phyloP scores from a whole-genome alignment of 2,888 invertebrate genomes.

The Xestia rhomboidea region DNA sequence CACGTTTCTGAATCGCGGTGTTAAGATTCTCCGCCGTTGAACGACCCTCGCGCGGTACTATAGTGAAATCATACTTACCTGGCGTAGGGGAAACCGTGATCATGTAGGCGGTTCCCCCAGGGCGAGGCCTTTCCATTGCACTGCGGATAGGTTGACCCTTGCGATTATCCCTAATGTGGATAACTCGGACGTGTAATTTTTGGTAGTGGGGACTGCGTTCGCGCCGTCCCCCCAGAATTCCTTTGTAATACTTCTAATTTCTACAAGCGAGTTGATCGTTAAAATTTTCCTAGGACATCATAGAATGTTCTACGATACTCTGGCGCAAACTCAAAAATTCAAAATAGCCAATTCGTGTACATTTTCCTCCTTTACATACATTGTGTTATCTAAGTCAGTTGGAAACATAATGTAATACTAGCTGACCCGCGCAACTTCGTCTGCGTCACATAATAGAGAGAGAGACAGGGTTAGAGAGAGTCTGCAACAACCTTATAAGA shows the following conservation, averaged over 20 bases:
- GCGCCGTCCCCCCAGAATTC: neutral
- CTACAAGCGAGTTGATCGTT: too few relatives aligned
- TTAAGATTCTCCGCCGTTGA: conserved; percentile 19
- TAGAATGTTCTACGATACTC: too few relatives aligned
- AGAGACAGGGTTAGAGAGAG: too few relatives aligned
- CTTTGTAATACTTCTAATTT: neutral
- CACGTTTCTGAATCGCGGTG: conserved; percentile 9
- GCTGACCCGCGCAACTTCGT: too few relatives aligned
- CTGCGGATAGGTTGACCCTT: conserved; percentile 26
- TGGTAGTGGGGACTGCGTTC: conserved; percentile 6
- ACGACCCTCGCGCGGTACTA: conserved; percentile 7
- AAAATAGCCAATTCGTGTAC: neutral
- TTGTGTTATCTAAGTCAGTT: too few relatives aligned
- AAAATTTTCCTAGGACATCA: too few relatives aligned
- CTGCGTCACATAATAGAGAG: too few relatives aligned
- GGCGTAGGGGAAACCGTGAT: conserved; percentile 14
- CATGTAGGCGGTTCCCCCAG: conserved; percentile 25
- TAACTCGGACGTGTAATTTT: conserved; percentile 16
- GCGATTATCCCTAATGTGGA: conserved; percentile 27
- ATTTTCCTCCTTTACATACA: neutral
- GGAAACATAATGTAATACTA: too few relatives aligned
- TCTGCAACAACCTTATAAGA: too few relatives aligned
- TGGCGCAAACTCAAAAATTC: too few relatives aligned
- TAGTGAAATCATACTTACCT: neutral
- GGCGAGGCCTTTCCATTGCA: conserved; percentile 21